These are phyloP conservation scores for Chrysolina oricalcia DNA, from an alignment of 2,888 invertebrate species.

Conservation along the genomic window DNA sequence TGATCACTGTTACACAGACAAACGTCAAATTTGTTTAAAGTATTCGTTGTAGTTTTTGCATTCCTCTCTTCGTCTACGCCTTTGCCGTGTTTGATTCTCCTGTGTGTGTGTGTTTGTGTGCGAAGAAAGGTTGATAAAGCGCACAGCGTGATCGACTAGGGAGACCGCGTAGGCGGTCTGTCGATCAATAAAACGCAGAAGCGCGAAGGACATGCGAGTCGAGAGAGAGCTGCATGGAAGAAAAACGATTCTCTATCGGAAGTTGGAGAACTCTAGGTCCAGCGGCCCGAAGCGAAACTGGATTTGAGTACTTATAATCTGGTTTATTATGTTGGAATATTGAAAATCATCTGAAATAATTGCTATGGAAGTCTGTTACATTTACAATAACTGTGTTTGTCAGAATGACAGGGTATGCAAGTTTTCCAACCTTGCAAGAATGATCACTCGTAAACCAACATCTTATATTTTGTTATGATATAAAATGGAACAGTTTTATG, in stretches of 20 bases:
- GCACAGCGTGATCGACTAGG: constrained; percentile 47
- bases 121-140: constrained; percentile 48
- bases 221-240: constrained; percentile 36
- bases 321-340: too few relatives aligned
- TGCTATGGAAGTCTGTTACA: too few relatives aligned
- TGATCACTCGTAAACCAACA: too few relatives aligned
- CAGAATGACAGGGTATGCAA: too few relatives aligned
- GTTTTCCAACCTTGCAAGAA: too few relatives aligned
- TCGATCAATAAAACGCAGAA: constrained; percentile 54
- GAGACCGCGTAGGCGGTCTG: constrained; percentile 51
- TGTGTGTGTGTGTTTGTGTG: constrained; percentile 26
- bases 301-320: too few relatives aligned
- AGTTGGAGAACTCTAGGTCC: not conserved
- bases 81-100: constrained; percentile 20
- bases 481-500: too few relatives aligned
- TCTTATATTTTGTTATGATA: too few relatives aligned
- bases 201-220: constrained; percentile 43
- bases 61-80: constrained; percentile 8
- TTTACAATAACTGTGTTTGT: too few relatives aligned
- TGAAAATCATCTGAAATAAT: too few relatives aligned
- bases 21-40: too few relatives aligned
- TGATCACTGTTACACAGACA: too few relatives aligned
- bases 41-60: not conserved
- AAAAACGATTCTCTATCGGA: constrained; percentile 19
- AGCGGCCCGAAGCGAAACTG: not conserved